phyloP scores from a whole-genome alignment of 2,888 invertebrate species.

The Omphaloscelis lunosa region DNA sequence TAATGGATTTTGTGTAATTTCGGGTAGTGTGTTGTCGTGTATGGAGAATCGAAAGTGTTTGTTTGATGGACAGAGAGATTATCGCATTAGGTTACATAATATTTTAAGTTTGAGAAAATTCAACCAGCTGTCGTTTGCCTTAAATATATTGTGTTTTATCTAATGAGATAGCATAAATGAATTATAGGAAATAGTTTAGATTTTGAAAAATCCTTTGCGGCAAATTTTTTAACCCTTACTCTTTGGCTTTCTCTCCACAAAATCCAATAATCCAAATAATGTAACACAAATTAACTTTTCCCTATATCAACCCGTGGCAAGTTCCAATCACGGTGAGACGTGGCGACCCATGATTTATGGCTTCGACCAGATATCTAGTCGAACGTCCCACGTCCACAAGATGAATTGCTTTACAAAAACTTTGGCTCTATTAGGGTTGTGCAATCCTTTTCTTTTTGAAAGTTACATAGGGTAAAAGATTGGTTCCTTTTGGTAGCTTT shows the following conservation, averaged over 20 bases:
- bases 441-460: slow-evolving; percentile 49
- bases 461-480: slow-evolving; percentile 31
- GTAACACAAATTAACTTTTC: slow-evolving; percentile 48
- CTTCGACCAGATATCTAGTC: slow-evolving; percentile 47
- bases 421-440: slow-evolving; percentile 24
- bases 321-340: slow-evolving; percentile 49
- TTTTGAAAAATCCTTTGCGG: neutral
- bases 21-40: slow-evolving; percentile 30
- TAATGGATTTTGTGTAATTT: slow-evolving; percentile 59
- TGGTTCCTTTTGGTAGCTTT: slow-evolving; percentile 3
- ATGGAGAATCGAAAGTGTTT: slow-evolving; percentile 34
- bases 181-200: neutral
- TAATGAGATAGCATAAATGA: too few species aligned
- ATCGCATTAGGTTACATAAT: slow-evolving; percentile 16
- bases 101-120: neutral
- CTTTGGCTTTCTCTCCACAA: neutral
- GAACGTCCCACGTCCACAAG: slow-evolving; percentile 62
- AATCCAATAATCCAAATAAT: slow-evolving; percentile 18
- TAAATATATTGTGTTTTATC: neutral
- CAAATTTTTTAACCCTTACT: neutral
- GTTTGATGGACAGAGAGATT: slow-evolving; percentile 25
- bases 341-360: slow-evolving; percentile 72
- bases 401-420: slow-evolving; percentile 66
- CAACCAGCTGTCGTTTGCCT: too few species aligned
- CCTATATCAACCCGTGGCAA: slow-evolving; percentile 33